A percentile compares a stretch with the other conserved stretches of the same genome.
These are phyloP conservation scores for Hermaeophaga mercurialis DNA, from an alignment of 2,888 invertebrate species.

Conservation along the genomic window DNA sequence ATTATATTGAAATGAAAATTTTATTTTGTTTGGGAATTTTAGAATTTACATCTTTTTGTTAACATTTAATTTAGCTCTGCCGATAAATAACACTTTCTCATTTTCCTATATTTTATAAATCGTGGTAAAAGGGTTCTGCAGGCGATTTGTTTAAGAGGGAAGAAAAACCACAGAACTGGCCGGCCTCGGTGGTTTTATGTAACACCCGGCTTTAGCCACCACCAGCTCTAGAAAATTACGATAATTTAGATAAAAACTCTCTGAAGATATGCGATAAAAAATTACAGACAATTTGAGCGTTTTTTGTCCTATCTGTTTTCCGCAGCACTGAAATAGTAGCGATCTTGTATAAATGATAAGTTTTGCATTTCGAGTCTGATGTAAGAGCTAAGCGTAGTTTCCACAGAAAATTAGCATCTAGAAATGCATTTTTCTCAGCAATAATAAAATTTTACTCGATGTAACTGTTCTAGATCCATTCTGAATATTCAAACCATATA, in stretches of 20 bases:
- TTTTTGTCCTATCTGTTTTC: slow-evolving; percentile 22
- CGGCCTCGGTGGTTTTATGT: slow-evolving; percentile 32
- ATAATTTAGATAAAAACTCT: slow-evolving; percentile 35
- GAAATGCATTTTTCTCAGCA: too few relatives aligned
- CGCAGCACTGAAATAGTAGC: slow-evolving; percentile 7
- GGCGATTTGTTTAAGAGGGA: slow-evolving; percentile 38
- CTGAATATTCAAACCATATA: too few relatives aligned
- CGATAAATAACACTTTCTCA: not conserved
- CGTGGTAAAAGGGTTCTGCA: slow-evolving; percentile 35
- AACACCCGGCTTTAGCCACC: slow-evolving; percentile 30
- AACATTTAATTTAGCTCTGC: slow-evolving; percentile 11
- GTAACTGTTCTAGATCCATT: too few relatives aligned
- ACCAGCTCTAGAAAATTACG: slow-evolving; percentile 29
- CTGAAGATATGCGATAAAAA: slow-evolving; percentile 30
- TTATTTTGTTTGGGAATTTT: not conserved
- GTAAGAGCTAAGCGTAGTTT: not conserved
- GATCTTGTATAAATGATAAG: slow-evolving; percentile 24
- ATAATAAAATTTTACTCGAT: too few relatives aligned
- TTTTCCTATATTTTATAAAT: slow-evolving; percentile 15
- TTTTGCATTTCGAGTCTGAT: slow-evolving; percentile 15
- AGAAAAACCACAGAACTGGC: slow-evolving; percentile 35
- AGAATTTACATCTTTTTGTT: not conserved
- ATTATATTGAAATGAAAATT: too few relatives aligned
- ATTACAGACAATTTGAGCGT: slow-evolving; percentile 28
- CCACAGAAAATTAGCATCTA: not conserved